Evolutionary conservation across 2,888 invertebrate species (phyloP).

Genomic region (Lycocerus yunnanus): DNA sequence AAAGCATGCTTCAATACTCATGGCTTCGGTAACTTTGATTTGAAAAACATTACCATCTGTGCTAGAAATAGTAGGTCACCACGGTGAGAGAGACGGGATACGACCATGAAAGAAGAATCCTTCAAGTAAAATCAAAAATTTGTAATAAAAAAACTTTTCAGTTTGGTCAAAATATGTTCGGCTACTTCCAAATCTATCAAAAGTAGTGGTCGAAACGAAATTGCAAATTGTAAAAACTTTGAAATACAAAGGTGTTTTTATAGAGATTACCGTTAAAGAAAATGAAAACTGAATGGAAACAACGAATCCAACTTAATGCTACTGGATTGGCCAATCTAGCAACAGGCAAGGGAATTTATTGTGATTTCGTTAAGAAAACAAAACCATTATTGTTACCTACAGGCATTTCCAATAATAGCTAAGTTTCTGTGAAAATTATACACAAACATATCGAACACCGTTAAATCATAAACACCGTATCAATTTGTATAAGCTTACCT

Average conservation of each 20-base stretch:
- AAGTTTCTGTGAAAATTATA: neutral
- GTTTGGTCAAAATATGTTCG: too few relatives aligned
- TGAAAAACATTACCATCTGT: too few relatives aligned
- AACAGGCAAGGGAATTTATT: neutral
- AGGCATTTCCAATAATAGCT: neutral
- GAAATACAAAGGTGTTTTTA: neutral
- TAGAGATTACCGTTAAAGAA: neutral
- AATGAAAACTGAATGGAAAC: neutral
- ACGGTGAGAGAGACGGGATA: too few relatives aligned
- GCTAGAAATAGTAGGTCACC: too few relatives aligned
- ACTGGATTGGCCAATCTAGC: neutral
- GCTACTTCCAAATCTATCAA: too few relatives aligned
- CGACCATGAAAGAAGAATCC: too few relatives aligned
- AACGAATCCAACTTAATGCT: neutral
- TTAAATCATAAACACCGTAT: neutral
- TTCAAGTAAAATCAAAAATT: too few relatives aligned
- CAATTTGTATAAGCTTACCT: neutral
- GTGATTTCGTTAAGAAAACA: neutral
- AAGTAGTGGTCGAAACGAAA: neutral
- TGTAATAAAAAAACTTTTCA: too few relatives aligned
- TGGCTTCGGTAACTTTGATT: too few relatives aligned
- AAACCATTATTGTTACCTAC: neutral
- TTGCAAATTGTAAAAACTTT: neutral
- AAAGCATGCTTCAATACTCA: too few relatives aligned
- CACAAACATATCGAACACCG: neutral